These are phyloP conservation scores for Pantelozetes paolii DNA, from an alignment of 2,888 invertebrate species.

Conservation along the genomic window DNA sequence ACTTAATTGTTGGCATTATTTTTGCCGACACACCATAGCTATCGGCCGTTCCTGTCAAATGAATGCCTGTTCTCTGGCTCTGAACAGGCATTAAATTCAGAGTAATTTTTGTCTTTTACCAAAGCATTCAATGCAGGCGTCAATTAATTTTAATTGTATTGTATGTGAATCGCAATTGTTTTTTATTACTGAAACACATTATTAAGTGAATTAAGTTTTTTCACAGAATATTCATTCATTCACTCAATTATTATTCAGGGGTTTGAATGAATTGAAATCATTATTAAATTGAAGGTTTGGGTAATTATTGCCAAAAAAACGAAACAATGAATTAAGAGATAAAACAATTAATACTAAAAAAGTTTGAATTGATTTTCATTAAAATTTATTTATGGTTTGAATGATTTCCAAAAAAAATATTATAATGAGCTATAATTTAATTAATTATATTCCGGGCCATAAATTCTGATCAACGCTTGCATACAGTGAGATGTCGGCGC, in stretches of 20 bases:
- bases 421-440: too few species aligned
- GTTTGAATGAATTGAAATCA: background rate
- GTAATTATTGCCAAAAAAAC: background rate
- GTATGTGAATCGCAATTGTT: background rate
- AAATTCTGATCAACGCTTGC: background rate
- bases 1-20: background rate
- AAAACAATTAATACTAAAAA: too few species aligned
- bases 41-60: background rate
- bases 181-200: background rate
- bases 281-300: background rate
- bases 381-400: too few species aligned
- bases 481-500: background rate
- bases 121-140: background rate
- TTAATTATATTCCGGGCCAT: too few species aligned
- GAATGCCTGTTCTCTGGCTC: background rate
- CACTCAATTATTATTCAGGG: background rate
- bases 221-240: background rate
- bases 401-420: too few species aligned
- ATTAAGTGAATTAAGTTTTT: background rate
- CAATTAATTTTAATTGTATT: conserved; percentile 3
- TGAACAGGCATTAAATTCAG: background rate
- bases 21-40: background rate
- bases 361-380: too few species aligned
- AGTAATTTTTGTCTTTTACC: background rate
- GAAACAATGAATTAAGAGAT: too few species aligned